Base-by-base conservation (phyloP, 2,113 vertebrate species). In the Zosterops lateralis region DNA sequence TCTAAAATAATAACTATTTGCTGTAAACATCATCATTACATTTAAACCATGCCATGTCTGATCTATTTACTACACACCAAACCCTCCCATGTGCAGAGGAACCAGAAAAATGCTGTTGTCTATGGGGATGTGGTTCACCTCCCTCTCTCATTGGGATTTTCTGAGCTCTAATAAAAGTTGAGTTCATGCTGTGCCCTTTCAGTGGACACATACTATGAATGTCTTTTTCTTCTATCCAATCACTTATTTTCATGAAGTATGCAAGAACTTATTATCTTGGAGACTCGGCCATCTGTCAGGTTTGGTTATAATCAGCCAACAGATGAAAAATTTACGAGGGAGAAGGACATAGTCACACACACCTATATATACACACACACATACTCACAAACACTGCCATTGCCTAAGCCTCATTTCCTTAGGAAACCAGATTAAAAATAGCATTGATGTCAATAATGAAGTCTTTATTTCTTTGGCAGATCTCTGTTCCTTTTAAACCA, bases 381-480 rank as follows among this genome's bases (percentile, higher is more conserved):
- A 78, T 7, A 57, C 78, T 91, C 75, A 94, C 92, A 95, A 91
- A 93, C 60, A 93, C 88, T 3, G 5, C 34, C 82, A 83, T 77
- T 80, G 82, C 93, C 75, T 77, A 95, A 96, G 82, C 79, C 88
- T 74, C 95, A 96, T 96, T 96, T 96, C 95, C 95, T 95, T 95
- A 77, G 93, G 92, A 96, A 96, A 94, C 92, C 88, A 94, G 96
- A 96, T 95, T 95, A 96, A 96, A 96, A 96, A 96, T 88, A 95
- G 90, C 90, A 90, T 67, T 96, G 85, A 91, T 96, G 91, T 91
- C 92, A 95, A 96, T 94, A 96, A 94, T 82, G 77, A 96, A 96
- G 87, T 58, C 94, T 95, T 96, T 96, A 95, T 96, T 95, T 93
- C 95, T 95, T 92, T 93, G 93, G 94, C 94, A 89, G 84, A 87